Percentiles rank a stretch among this genome's conserved stretches.
phyloP scores from a whole-genome alignment of 2,113 vertebrate species.

The Poeciliopsis turrubarensis region DNA sequence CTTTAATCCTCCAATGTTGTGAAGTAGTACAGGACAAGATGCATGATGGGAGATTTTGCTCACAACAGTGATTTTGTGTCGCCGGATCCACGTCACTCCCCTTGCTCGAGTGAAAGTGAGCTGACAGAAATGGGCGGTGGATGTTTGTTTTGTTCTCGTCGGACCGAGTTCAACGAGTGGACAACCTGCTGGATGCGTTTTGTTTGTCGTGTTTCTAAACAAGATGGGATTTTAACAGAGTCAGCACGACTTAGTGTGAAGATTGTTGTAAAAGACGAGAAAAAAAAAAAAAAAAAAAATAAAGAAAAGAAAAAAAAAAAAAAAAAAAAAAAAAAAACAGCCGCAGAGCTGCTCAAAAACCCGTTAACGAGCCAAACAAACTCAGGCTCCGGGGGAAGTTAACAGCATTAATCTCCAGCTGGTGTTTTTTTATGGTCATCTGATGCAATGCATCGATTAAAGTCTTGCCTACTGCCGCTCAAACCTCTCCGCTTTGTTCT shows the following conservation, averaged over 20 bases:
- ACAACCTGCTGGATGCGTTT: not conserved
- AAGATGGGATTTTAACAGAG: conserved; percentile 17
- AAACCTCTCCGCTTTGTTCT: conserved; percentile 31
- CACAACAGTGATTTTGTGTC: not conserved
- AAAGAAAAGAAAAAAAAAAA: not conserved
- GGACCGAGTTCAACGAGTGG: not conserved
- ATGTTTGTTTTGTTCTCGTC: no score
- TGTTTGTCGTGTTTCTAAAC: not conserved
- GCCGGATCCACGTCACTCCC: not conserved
- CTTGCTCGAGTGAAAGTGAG: no score
- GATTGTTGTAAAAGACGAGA: conserved; percentile 2
- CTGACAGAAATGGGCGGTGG: no score
- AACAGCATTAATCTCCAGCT: conserved; percentile 26
- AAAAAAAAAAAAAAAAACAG: not conserved
- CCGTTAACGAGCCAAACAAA: not conserved
- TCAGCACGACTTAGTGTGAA: conserved; percentile 16
- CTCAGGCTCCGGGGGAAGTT: not conserved
- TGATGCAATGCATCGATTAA: conserved; percentile 21
- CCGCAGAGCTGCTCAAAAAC: not conserved
- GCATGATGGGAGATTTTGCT: not conserved
- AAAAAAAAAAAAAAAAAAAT: not conserved
- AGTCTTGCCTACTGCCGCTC: conserved; percentile 22
- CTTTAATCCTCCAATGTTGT: not conserved
- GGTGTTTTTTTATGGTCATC: conserved; percentile 43
- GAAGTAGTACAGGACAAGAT: not conserved